Evolutionary conservation across 2,888 invertebrate genomes (phyloP).

Genomic region (Cremastobaeus sp.): DNA sequence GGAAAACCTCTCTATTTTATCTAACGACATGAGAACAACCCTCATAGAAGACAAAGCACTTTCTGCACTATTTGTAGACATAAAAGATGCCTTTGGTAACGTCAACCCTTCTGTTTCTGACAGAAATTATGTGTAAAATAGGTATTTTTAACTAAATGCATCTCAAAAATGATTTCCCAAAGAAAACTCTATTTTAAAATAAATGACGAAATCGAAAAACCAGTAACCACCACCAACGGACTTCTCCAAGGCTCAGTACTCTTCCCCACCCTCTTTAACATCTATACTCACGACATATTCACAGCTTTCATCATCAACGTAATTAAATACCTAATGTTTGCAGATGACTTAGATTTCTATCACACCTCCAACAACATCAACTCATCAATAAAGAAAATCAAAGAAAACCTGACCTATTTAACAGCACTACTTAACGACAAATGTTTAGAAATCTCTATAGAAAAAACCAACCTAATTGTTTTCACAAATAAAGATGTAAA

Average conservation of each 20-base stretch:
- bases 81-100: slow-evolving; percentile 11
- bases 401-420: too few species aligned
- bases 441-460: not conserved
- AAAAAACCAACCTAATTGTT: too few species aligned
- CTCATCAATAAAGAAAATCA: too few species aligned
- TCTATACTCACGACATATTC: not conserved
- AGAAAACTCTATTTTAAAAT: not conserved
- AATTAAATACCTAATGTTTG: not conserved
- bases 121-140: not conserved
- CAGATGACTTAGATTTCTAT: not conserved
- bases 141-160: not conserved
- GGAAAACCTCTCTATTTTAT: not conserved
- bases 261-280: too few species aligned
- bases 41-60: not conserved
- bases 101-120: slow-evolving; percentile 4
- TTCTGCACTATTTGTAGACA: slow-evolving; percentile 3
- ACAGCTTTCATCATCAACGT: not conserved
- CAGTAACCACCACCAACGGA: too few species aligned
- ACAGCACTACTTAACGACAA: too few species aligned
- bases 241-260: too few species aligned
- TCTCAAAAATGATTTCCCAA: not conserved
- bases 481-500: not conserved
- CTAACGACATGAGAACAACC: not conserved
- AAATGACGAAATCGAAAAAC: too few species aligned
- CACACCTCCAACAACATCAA: not conserved